Base-by-base conservation (phyloP, 2,888 invertebrate genomes). In the Gonocerus acuteangulatus region DNA sequence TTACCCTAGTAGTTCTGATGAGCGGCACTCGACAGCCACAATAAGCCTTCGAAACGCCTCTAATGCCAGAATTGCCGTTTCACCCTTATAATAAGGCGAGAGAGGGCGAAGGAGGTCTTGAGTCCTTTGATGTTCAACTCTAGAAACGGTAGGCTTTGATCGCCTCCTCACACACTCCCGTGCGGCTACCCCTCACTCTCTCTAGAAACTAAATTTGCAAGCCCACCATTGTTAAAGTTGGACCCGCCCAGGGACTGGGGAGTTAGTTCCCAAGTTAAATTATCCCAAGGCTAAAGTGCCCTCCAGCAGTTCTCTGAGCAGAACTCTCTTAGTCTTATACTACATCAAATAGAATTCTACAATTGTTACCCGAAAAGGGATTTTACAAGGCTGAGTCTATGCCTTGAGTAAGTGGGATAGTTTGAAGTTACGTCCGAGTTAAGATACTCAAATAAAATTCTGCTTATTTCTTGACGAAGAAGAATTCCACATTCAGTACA, bases 181-280 rank as follows among this genome's bases (percentile, higher is more conserved):
- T 39, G n/a, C 19, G 16, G 18, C 18, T 32, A 54, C 23, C 54
- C 18, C 36, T 16, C 16, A 21, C 54, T 22, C 54, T n/a, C 39
- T n/a, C 27, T 9, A 9, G 44, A 44, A 51, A 51, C 60, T 51
- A 60, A 60, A 60, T 60, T 60, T 60, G 60, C 60, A 48, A 60
- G 44, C 48, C 49, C 51, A 44, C 51, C 60, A 60, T 60, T 60
- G 60, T 60, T 51, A 60, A 60, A 60, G 60, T 60, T 60, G 60
- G 60, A 57, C 47, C 60, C 48, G 57, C 32, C 49, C 18, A 39
- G 48, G 23, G 45, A 22, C n/a, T 15, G 2, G 39, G 51, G 54
- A 58, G 34, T 58, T 58, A 58, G 58, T 58, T 58, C 48, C 36
- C 48, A 58, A 58, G 58, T 58, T 58, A 58, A 58, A 58, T 58